Base-by-base conservation (phyloP, 2,113 vertebrate genomes). In the Neotoma lepida region DNA sequence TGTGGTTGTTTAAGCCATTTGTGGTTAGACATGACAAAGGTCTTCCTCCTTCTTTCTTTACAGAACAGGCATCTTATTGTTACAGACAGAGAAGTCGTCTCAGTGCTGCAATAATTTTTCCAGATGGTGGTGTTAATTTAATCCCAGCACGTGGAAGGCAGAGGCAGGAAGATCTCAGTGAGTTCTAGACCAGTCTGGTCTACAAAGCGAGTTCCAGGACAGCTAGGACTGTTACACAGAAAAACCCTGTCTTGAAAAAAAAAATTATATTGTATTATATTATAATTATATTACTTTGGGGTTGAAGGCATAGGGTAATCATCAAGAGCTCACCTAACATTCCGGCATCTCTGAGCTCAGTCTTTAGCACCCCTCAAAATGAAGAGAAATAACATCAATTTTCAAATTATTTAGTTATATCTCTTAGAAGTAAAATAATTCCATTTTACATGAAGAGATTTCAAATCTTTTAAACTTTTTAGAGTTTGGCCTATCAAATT, bases 1-100 rank as follows among this genome's bases (percentile, higher is more conserved):
- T 88, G 12, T 92, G 58, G 4, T 92, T 49, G 78, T 78, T 85
- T 95, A 95, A 93, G 30, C 17, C 14, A 84, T 93, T 90, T 86
- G 2, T 2, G 1, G 13, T 87, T 81, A 86, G 28, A 6, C 22
- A 15, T 49, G 89, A 73, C 13, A 58, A 66, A 41, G 86, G 9
- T 78, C 58, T 77, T 56, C 4, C 41, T 66, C 51, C 14, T 74
- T 18, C 2, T 74, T 80, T 51, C 10, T 91, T 81, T 95, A 71
- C 76, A 39, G 90, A 88, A 93, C 66, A 1, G 39, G 1, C 5
- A 70, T 87, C 35, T n/a, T 54, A 76, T 90, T 95, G 68, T 13
- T 86, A 46, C 13, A 95, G 6, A 87, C 93, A 61, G 9, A 88
- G 20, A 4, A 64, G 20, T 28, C 0, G 33, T 87, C 73, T 68